phyloP scores from a whole-genome alignment of 1,140 invertebrate species.

The Delia radicum region DNA sequence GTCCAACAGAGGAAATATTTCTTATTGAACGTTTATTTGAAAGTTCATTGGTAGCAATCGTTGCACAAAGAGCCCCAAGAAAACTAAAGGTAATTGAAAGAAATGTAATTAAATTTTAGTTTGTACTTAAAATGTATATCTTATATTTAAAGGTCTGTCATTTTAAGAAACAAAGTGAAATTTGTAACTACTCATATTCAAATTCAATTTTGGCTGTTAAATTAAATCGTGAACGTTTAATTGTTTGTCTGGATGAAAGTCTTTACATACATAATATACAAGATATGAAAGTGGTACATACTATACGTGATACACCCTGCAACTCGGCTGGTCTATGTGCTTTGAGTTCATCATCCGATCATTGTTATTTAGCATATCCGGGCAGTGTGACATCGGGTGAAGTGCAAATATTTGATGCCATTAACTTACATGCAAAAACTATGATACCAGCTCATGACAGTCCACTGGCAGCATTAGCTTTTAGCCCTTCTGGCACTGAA shows the following conservation, averaged over 20 bases:
- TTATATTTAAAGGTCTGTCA: conserved; percentile 73
- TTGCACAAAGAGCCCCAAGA: conserved; percentile 86
- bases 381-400: conserved; percentile 91
- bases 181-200: conserved; percentile 97
- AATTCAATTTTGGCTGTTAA: conserved; percentile 96
- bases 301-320: conserved; percentile 95
- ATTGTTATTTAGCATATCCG: conserved; percentile 95
- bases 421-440: conserved; percentile 91
- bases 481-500: conserved; percentile 83
- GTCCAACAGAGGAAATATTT: conserved; percentile 70
- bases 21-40: conserved; percentile 96
- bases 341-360: conserved; percentile 83
- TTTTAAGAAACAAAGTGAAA: conserved; percentile 97
- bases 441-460: conserved; percentile 97
- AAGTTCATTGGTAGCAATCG: conserved; percentile 94
- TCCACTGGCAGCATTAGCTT: conserved; percentile 91
- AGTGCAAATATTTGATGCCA: conserved; percentile 97
- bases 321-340: conserved; percentile 92
- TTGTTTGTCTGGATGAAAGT: conserved; percentile 97
- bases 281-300: conserved; percentile 98
- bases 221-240: conserved; percentile 89
- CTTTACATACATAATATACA: conserved; percentile 98
- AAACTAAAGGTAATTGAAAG: conserved; percentile 82
- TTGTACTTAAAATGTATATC: background rate
- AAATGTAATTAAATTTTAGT: background rate